phyloP scores from a whole-genome alignment of 2,797 vertebrate genomes.

The Selene dorsalis region DNA sequence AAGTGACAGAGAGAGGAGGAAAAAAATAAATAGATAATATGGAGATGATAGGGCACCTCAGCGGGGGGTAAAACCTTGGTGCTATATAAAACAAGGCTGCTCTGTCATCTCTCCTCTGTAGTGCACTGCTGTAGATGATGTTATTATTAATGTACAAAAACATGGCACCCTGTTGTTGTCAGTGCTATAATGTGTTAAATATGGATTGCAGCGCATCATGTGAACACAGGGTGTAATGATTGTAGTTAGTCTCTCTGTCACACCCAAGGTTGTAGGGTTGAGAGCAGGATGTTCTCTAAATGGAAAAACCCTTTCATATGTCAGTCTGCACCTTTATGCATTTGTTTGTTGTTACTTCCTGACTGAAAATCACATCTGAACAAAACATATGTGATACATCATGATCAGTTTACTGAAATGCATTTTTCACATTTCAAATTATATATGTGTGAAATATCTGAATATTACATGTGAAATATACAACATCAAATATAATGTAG shows the following conservation, averaged over 20 bases:
- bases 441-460: background rate
- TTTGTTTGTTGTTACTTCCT: background rate
- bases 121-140: slow-evolving; percentile 31
- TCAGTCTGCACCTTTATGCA: background rate
- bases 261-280: slow-evolving; percentile 10
- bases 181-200: slow-evolving; percentile 51
- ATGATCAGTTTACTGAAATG: background rate
- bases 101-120: slow-evolving; percentile 55
- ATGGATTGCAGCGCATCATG: slow-evolving; percentile 38
- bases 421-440: background rate
- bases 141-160: slow-evolving; percentile 65
- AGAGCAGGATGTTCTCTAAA: slow-evolving; percentile 1
- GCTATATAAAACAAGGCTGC: slow-evolving; percentile 74
- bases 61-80: slow-evolving; percentile 63
- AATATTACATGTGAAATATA: background rate
- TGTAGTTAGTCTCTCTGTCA: slow-evolving; percentile 42
- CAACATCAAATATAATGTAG: background rate
- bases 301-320: background rate
- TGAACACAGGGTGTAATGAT: slow-evolving; percentile 28
- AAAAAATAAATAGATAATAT: slow-evolving; percentile 63
- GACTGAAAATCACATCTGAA: background rate
- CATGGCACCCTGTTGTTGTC: slow-evolving; percentile 22
- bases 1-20: slow-evolving; percentile 57
- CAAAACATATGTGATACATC: background rate
- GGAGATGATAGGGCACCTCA: slow-evolving; percentile 70